Conservation (phyloP, 2,113 vertebrate genomes). For the Pan paniscus region DNA sequence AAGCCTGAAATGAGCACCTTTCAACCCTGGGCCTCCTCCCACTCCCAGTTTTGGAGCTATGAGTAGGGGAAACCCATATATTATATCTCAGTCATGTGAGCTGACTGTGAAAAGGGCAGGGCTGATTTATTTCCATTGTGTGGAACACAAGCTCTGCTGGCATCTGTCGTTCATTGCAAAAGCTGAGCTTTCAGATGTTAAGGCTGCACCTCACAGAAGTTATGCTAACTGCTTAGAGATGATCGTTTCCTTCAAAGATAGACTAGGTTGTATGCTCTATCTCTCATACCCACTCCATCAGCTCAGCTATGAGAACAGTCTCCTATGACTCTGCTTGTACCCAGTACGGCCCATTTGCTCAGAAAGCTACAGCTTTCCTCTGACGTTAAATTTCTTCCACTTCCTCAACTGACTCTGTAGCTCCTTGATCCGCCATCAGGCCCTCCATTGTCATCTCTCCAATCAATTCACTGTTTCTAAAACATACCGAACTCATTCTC, state of each 20-base stretch:
- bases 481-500: accelerated
- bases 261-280: neutral
- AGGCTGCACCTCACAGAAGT: neutral
- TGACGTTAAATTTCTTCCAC: neutral
- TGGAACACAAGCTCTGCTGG: slow-evolving; percentile 39
- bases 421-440: accelerated
- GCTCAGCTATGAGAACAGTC: neutral
- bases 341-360: neutral
- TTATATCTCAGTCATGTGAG: neutral
- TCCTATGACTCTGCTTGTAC: neutral
- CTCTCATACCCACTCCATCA: neutral
- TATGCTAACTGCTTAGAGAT: neutral
- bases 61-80: slow-evolving; percentile 51
- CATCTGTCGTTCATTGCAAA: neutral
- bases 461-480: neutral
- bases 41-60: neutral
- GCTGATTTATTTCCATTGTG: slow-evolving; percentile 59
- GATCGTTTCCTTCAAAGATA: neutral
- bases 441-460: neutral
- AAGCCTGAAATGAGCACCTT: slow-evolving; percentile 35
- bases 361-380: neutral
- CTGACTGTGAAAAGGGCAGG: neutral
- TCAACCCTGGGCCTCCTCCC: neutral
- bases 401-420: neutral
- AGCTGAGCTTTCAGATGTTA: slow-evolving; percentile 10